A percentile compares a stretch with the other conserved stretches of the same genome.
phyloP scores from a whole-genome alignment of 2,888 invertebrate species.

The Drosophila prolongata region DNA sequence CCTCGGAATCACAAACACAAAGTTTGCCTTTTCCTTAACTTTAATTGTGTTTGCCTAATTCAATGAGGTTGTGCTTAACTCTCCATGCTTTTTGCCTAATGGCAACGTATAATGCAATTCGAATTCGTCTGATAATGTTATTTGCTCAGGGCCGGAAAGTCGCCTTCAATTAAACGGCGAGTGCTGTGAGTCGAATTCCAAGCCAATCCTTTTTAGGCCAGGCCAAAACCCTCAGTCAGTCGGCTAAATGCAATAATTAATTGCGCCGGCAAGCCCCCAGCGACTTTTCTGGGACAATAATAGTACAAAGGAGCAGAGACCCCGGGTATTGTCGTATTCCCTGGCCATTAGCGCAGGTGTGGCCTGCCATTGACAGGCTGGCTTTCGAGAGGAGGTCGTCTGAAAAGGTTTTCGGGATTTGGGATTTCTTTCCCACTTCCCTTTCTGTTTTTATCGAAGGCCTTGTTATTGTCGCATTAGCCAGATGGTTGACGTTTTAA shows the following conservation, averaged over 20 bases:
- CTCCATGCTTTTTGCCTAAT: slow-evolving; percentile 50
- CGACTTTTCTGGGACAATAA: slow-evolving; percentile 33
- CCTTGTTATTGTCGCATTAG: slow-evolving; percentile 57
- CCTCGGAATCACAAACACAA: slow-evolving; percentile 10
- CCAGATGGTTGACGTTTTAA: slow-evolving; percentile 63
- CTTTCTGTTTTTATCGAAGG: slow-evolving; percentile 9
- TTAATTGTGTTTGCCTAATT: slow-evolving; percentile 47
- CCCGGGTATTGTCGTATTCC: slow-evolving; percentile 16
- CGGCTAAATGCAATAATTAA: slow-evolving; percentile 55
- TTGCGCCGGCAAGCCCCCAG: slow-evolving; percentile 61
- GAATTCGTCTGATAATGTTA: slow-evolving; percentile 64
- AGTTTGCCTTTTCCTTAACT: slow-evolving; percentile 19
- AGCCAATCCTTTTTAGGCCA: slow-evolving; percentile 32
- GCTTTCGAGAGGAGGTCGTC: slow-evolving; percentile 9
- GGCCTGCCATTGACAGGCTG: slow-evolving; percentile 38
- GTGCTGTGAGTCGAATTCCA: not conserved
- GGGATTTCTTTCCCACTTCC: slow-evolving; percentile 2
- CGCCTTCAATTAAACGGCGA: slow-evolving; percentile 31
- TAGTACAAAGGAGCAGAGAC: slow-evolving; percentile 27
- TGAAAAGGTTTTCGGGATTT: slow-evolving; percentile 29
- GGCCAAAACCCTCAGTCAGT: not conserved
- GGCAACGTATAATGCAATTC: slow-evolving; percentile 71
- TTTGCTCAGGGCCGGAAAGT: slow-evolving; percentile 37
- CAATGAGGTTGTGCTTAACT: slow-evolving; percentile 59
- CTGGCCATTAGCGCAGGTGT: slow-evolving; percentile 46